Evolutionary conservation across 2,797 vertebrate genomes (phyloP), one percentile per base, ranked within the genome.

Genomic region (Bovichtus variegatus): DNA sequence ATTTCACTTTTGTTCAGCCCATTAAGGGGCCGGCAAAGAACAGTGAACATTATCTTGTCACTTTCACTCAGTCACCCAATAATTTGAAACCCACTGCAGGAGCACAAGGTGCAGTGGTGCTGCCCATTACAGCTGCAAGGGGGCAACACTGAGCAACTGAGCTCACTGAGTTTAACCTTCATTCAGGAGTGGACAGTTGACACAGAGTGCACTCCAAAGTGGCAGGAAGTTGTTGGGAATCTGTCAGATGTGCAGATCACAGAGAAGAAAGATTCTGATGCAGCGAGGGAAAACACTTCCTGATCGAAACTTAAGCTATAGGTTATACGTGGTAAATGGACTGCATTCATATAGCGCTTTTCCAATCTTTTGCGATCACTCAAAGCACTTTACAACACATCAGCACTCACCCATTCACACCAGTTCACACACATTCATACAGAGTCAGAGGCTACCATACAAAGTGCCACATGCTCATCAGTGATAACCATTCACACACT

Each of bases 181-280:
- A 40, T 18, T 54, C 41, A 62, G 18, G 76, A 40, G 65, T 25
- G 19, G 13, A 40, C 63, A 57, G 66, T 21, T 63, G 49, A 74
- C 61, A 60, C 47, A 53, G 18, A 54, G 34, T 25, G 23, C 27
- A 1, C 59, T 50, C 21, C 12, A 13, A 50, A 60, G 43, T 16
- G 47, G 55, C 65, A 81, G 62, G 49, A 76, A 65, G 77, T 16
- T 62, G 60, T 4, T 47, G 67, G 27, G 51, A 60, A 62, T 55
- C 21, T 76, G 58, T 54, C 57, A 53, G 69, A 59, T 44, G 77
- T 31, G 38, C 21, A 43, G 8, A 57, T 64, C 78, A 73, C 67
- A 70, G 21, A 31, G 25, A 53, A 9, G 9, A 38, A 59, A 41
- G 27, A 43, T 34, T 29, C 23, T 13, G 27, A 60, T 15, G 51